phyloP scores from a whole-genome alignment of 2,797 vertebrate genomes.

The Anguilla anguilla region DNA sequence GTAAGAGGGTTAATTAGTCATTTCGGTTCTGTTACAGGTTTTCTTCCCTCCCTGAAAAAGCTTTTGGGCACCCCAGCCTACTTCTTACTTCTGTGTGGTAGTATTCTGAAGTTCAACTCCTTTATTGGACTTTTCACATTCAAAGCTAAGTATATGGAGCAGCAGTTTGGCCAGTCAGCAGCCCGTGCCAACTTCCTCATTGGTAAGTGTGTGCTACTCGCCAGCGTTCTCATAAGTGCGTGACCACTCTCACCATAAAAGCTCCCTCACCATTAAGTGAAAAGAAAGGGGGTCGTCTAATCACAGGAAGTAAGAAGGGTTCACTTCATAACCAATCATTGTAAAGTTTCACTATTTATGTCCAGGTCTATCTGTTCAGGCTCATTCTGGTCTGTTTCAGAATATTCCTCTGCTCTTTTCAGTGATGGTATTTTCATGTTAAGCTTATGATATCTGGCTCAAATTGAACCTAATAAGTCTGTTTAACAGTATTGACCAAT shows the following conservation, averaged over 20 bases:
- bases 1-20: neutral
- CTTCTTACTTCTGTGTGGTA: constrained; percentile 72
- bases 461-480: neutral
- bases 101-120: constrained; percentile 71
- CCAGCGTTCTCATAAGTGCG: neutral
- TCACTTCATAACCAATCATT: neutral
- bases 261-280: too few species aligned
- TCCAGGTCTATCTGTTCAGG: neutral
- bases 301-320: neutral
- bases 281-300: neutral
- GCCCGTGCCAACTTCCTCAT: constrained; percentile 79
- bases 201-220: constrained; percentile 56
- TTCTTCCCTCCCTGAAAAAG: constrained; percentile 69
- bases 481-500: neutral
- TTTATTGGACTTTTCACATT: constrained; percentile 74
- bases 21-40: constrained; percentile 56
- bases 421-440: neutral
- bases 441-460: neutral
- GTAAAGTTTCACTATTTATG: neutral
- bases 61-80: constrained; percentile 71
- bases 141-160: constrained; percentile 80
- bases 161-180: constrained; percentile 78
- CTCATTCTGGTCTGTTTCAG: neutral
- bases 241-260: neutral
- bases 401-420: neutral